These are phyloP conservation scores for Dyspetes luteomarginatus DNA, from an alignment of 2,888 invertebrate species.

Conservation along the genomic window DNA sequence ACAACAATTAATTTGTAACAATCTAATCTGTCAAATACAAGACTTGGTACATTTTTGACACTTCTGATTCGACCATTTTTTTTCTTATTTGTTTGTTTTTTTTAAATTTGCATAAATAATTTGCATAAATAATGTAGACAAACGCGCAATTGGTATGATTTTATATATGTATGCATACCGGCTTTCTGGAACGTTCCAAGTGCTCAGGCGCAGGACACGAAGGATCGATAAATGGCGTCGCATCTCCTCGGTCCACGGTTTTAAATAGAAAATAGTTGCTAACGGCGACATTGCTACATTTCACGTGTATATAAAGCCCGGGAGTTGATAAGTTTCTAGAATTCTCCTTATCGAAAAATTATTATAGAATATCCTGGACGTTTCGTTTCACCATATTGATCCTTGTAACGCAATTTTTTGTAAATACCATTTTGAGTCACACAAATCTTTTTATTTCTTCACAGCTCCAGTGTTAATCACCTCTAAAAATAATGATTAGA, in stretches of 20 bases:
- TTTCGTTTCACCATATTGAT: neutral
- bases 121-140: constrained; percentile 25
- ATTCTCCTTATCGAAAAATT: constrained; percentile 28
- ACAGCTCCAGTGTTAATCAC: no score
- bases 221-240: constrained; percentile 69
- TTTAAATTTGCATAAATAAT: neutral
- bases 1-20: neutral
- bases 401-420: no score
- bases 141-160: neutral
- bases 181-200: constrained; percentile 64
- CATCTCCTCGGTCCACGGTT: constrained; percentile 55
- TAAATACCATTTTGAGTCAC: no score
- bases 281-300: constrained; percentile 42
- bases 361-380: neutral
- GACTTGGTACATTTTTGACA: neutral
- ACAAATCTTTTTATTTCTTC: no score
- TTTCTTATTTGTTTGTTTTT: neutral
- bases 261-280: constrained; percentile 63
- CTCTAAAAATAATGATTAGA: no score
- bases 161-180: constrained; percentile 3
- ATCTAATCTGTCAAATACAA: neutral
- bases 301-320: constrained; percentile 36
- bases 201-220: constrained; percentile 46
- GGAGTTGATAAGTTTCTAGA: constrained; percentile 43
- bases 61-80: neutral